Conservation (phyloP, 2,113 vertebrate species). For the Thunnus thynnus region DNA sequence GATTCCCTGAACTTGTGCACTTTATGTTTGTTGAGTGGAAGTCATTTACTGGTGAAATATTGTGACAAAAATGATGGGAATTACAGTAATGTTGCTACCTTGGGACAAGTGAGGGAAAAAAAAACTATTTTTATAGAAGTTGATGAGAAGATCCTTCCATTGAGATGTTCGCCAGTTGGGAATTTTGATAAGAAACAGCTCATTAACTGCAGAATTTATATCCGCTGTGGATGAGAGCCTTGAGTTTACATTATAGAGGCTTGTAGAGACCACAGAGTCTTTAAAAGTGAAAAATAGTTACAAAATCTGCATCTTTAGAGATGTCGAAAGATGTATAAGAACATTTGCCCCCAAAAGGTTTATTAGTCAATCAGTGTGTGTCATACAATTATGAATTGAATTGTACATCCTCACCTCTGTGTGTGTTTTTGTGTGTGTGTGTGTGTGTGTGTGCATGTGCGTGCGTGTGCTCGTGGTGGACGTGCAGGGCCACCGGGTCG, state of each 20-base stretch:
- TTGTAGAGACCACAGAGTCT: not conserved
- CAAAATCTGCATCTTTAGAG: not conserved
- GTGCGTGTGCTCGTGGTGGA: conserved; percentile 60
- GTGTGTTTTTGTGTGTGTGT: conserved; percentile 26
- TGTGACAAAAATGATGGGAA: not conserved
- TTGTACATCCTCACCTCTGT: conserved; percentile 21
- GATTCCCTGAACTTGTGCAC: conserved; percentile 27
- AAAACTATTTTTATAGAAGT: conserved; percentile 23
- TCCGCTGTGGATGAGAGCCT: conserved; percentile 12
- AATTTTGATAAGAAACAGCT: conserved; percentile 40
- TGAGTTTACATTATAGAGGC: conserved; percentile 39
- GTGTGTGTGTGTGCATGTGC: not conserved
- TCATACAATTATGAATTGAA: not conserved
- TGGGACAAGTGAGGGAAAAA: conserved; percentile 14
- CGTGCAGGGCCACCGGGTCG: conserved; percentile 74
- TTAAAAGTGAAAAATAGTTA: not conserved
- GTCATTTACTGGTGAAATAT: not conserved
- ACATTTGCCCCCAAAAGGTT: not conserved
- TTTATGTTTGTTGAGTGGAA: not conserved
- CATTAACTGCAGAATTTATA: conserved; percentile 27
- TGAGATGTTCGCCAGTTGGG: conserved; percentile 6
- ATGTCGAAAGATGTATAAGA: not conserved
- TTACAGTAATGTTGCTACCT: not conserved
- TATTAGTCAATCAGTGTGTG: too few relatives aligned
- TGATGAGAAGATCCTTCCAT: conserved; percentile 14